phyloP scores from a whole-genome alignment of 2,888 invertebrate species.

The Hybos culiciformis region DNA sequence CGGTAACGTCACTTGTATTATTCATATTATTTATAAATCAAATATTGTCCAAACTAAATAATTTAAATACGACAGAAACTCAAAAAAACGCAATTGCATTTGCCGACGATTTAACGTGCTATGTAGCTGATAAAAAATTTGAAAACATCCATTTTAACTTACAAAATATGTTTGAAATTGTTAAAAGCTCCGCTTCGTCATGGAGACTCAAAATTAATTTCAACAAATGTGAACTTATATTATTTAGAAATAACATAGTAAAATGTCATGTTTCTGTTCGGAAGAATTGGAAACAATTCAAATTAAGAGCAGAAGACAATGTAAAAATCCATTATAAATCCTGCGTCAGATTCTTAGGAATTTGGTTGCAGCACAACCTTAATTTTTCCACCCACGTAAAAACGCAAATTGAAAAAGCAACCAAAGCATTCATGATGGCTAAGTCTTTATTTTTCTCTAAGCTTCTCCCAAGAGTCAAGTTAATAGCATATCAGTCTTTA shows the following conservation, averaged over 20 bases:
- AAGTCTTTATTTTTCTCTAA: background rate
- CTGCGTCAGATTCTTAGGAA: background rate
- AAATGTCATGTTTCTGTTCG: background rate
- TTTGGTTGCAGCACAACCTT: background rate
- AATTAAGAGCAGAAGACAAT: background rate
- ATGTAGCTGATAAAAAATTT: background rate
- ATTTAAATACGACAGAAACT: background rate
- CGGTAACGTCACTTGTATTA: background rate
- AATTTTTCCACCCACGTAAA: too few species aligned
- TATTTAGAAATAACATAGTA: background rate
- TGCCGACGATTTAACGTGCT: constrained; percentile 2
- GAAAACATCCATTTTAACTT: background rate
- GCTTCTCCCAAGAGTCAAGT: background rate
- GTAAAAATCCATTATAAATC: background rate
- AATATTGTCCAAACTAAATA: too few species aligned
- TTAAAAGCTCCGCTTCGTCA: background rate
- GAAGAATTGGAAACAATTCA: background rate
- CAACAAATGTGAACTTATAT: background rate
- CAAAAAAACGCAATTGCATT: background rate
- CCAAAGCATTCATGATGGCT: background rate
- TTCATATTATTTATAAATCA: background rate
- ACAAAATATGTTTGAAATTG: background rate
- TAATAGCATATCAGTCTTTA: background rate
- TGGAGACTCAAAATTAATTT: background rate
- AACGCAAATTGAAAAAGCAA: too few species aligned